Evolutionary conservation across 2,888 invertebrate species (phyloP).

Genomic region (Nymphalis polychloros): DNA sequence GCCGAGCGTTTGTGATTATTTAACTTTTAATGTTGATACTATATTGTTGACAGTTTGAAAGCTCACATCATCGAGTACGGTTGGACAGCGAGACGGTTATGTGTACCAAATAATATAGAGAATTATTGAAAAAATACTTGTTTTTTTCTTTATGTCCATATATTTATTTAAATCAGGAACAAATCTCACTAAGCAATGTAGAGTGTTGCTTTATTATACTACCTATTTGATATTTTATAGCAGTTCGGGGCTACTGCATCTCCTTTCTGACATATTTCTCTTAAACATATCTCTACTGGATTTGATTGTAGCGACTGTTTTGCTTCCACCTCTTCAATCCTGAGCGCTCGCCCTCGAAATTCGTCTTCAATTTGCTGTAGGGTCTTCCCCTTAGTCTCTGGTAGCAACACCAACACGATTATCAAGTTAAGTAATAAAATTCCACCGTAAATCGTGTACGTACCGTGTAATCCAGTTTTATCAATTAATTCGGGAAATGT

Average conservation of each 20-base stretch:
- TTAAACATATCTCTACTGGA: conserved; percentile 52
- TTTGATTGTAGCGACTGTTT: conserved; percentile 54
- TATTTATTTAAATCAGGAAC: neutral
- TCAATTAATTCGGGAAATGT: conserved; percentile 79
- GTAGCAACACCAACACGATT: conserved; percentile 79
- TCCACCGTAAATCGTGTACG: conserved; percentile 81
- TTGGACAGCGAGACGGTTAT: conserved; percentile 63
- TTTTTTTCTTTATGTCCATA: conserved; percentile 44
- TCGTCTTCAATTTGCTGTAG: conserved; percentile 84
- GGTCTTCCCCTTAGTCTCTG: conserved; percentile 85
- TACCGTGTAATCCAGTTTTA: conserved; percentile 75
- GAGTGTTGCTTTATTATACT: neutral
- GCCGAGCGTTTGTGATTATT: conserved; percentile 32
- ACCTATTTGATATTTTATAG: neutral
- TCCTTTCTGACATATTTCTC: conserved; percentile 52
- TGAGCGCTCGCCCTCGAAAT: conserved; percentile 63
- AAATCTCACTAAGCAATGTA: neutral
- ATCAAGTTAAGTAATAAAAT: conserved; percentile 75
- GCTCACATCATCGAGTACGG: conserved; percentile 57
- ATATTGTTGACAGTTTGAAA: conserved; percentile 11
- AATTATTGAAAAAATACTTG: conserved; percentile 54
- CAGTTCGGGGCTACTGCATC: conserved; percentile 45
- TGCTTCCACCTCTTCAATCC: conserved; percentile 51
- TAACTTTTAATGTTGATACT: conserved; percentile 9
- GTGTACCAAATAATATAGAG: conserved; percentile 78